Base-by-base conservation (phyloP, 1,140 invertebrate species). In the Rhagoletis zephyria region DNA sequence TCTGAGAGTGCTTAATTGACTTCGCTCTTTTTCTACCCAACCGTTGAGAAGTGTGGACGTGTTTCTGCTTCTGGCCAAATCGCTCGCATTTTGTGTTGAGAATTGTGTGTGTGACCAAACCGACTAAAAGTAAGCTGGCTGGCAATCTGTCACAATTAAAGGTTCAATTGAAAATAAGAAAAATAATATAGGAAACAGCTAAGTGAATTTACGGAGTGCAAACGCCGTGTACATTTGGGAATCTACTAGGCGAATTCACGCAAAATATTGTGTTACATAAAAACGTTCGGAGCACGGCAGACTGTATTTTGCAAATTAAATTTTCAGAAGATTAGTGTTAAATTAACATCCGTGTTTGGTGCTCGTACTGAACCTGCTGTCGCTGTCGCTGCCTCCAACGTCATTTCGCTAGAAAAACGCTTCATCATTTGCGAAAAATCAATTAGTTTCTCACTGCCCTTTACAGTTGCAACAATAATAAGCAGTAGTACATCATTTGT, bases 21-120 rank as follows among this genome's bases (percentile, higher is more conserved):
- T 88, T 87, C 89, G 89, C 89, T 91, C 90, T 92, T 90, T 90
- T 91, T 89, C 88, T 88, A 88, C 81, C 88, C 85, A 89, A 89
- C 89, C 90, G 90, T 90, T 89, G 87, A 88, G 74, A 87, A 89
- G 90, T 85, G 89, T 88, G 89, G 90, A 92, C 89, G 90, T 91
- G 87, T 87, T 65, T 85, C 60, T 42, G 60, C 63, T 64, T 81
- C 74, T 86, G 63, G 63, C 67, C 48, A n/a, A 65, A 56, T 87
- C 19, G 45, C 12, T 60, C 42, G 67, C 65, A 77, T 77, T 87
- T 65, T 51, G 40, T 63, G 16, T 64, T 87, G 89, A 56, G 74
- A 81, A 81, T 81, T 81, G 67, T 81, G 74, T 81, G 74, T 56
- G 74, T 56, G 48, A 7, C 45, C 67, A n/a, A 45, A 81, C 74